Evolutionary conservation across 2,797 vertebrate species (phyloP), one percentile per base, ranked within the genome.

Genomic region (Neosalanx taihuensis): DNA sequence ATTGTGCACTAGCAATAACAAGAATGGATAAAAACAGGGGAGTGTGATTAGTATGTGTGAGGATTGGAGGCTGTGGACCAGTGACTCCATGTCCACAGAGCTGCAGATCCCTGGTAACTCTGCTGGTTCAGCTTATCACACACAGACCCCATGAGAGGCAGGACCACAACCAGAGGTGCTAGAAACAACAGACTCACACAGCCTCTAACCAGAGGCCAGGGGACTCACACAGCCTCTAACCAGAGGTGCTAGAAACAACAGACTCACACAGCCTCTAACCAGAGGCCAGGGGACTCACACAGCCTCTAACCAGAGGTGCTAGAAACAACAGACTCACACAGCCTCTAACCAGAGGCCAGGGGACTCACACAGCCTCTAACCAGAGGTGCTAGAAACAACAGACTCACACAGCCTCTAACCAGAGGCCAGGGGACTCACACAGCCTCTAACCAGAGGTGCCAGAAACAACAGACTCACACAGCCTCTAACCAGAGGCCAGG

Each of bases 31-130:
- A 46, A 46, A 12, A 46, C 41, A 13, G 7, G 13, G 13, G 41
- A 46, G 13, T 46, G 13, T 9, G 41, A 46, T 46, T 46, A 10
- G 37, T 41, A 41, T 41, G 30, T 59, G 0, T 1, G 46, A 74
- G 35, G 68, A 74, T 79, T 69, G 76, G 67, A 17, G 72, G 67
- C 70, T 59, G 75, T 64, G 73, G 37, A 37, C 63, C 46, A 64
- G 68, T 66, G 71, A 73, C 61, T 74, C 66, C 67, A 79, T 53
- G 68, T 53, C 74, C 74, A 84, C 80, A 73, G 74, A 74, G 46
- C 77, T 70, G 67, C 53, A 81, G 78, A 84, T 77, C 76, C 74
- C 71, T 79, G 79, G 76, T 74, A 85, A 86, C 87, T 85, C 77
- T 69, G 60, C 64, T 74, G 41, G 74, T 18, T 4, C 33, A 72